phyloP scores from a whole-genome alignment of 2,797 vertebrate genomes.

The Ispidina picta region DNA sequence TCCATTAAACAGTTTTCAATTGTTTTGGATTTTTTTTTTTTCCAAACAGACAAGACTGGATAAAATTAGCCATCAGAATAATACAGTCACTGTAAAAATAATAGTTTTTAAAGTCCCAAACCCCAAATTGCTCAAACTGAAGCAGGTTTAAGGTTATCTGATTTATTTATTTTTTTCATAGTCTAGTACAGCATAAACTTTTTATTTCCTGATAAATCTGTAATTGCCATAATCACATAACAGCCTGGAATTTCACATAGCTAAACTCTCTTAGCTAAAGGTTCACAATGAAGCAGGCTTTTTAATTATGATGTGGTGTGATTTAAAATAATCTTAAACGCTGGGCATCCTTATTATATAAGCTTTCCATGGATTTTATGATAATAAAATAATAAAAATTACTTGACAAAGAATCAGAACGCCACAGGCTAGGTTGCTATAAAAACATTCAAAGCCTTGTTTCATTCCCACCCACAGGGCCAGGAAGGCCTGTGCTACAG shows the following conservation, averaged over 20 bases:
- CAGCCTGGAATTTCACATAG: constrained; percentile 69
- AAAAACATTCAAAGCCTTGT: constrained; percentile 81
- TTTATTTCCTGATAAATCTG: constrained; percentile 68
- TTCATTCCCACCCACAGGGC: constrained; percentile 55
- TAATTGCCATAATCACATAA: constrained; percentile 79
- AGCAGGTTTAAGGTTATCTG: constrained; percentile 62
- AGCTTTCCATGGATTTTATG: constrained; percentile 28
- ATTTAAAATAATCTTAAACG: constrained; percentile 66
- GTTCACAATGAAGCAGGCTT: constrained; percentile 57
- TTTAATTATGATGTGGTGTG: constrained; percentile 42
- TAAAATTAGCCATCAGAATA: constrained; percentile 78
- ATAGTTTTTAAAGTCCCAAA: constrained; percentile 59
- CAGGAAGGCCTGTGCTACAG: constrained; percentile 5
- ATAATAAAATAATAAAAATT: constrained; percentile 50
- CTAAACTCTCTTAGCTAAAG: constrained; percentile 70
- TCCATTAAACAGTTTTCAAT: constrained; percentile 80
- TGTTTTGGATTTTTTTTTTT: constrained; percentile 75
- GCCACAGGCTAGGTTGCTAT: constrained; percentile 76
- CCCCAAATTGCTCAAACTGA: constrained; percentile 61
- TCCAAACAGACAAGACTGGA: constrained; percentile 67
- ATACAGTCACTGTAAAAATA: constrained; percentile 71
- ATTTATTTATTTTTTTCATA: constrained; percentile 8
- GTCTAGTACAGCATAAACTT: constrained; percentile 64
- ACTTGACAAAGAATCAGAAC: constrained; percentile 70
- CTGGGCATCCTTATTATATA: constrained; percentile 60